Evolutionary conservation across 1,140 invertebrate genomes (phyloP).

Genomic region (Ephestia elutella): DNA sequence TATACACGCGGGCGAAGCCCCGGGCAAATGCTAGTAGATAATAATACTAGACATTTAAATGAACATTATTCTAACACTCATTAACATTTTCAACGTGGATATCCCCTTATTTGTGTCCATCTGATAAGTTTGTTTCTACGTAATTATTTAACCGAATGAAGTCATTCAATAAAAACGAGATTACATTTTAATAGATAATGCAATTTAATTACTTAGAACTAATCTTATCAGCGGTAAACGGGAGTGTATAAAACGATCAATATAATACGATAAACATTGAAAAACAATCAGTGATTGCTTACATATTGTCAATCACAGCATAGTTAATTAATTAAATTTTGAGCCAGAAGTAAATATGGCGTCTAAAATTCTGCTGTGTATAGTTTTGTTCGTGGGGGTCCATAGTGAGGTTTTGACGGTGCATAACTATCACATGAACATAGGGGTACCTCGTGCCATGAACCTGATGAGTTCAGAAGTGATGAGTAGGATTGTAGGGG

Average conservation of each 20-base stretch:
- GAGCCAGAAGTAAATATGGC: neutral
- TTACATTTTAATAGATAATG: neutral
- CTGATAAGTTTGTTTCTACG: no score
- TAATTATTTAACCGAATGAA: neutral
- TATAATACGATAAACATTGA: neutral
- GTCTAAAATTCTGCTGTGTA: neutral
- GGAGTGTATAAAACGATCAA: neutral
- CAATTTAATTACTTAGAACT: neutral
- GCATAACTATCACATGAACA: slow-evolving; percentile 31
- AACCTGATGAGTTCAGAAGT: slow-evolving; percentile 16
- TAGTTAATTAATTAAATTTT: neutral
- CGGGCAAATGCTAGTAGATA: no score
- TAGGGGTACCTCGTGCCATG: slow-evolving; percentile 31
- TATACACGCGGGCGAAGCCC: no score
- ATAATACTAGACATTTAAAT: no score
- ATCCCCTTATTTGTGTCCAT: no score
- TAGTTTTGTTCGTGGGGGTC: neutral
- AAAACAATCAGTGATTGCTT: neutral
- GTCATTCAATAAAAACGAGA: no score
- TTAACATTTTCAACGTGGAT: no score
- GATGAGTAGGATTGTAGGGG: slow-evolving; percentile 36
- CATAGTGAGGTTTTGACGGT: slow-evolving; percentile 2
- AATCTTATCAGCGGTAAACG: neutral
- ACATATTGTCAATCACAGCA: neutral
- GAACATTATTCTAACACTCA: no score